phyloP scores from a whole-genome alignment of 2,888 invertebrate species.

The Xestobium rufovillosum region DNA sequence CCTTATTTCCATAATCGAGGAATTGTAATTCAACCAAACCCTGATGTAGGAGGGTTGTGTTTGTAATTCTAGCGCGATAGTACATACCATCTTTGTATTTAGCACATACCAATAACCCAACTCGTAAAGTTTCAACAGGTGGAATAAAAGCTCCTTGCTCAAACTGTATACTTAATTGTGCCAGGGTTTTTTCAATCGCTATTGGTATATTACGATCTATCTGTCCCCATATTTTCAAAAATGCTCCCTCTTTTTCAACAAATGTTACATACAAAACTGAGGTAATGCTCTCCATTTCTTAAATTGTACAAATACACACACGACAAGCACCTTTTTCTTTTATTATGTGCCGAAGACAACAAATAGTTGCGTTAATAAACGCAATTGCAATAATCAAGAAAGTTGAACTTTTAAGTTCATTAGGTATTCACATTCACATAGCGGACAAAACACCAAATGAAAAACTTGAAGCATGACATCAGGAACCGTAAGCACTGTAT shows the following conservation, averaged over 20 bases:
- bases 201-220: constrained; percentile 51
- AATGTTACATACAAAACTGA: constrained; percentile 49
- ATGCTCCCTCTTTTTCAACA: constrained; percentile 61
- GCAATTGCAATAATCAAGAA: too few species aligned
- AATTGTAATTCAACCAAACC: constrained; percentile 58
- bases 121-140: constrained; percentile 36
- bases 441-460: too few species aligned
- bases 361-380: too few species aligned
- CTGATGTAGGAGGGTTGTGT: constrained; percentile 42
- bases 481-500: too few species aligned
- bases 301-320: too few species aligned
- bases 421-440: too few species aligned
- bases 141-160: constrained; percentile 42
- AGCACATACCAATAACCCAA: constrained; percentile 55
- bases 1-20: constrained; percentile 61
- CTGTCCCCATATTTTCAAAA: constrained; percentile 68
- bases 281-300: not conserved
- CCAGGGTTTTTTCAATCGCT: constrained; percentile 49
- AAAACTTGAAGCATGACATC: too few species aligned
- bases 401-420: too few species aligned
- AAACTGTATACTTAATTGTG: constrained; percentile 44
- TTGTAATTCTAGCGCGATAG: constrained; percentile 56
- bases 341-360: too few species aligned
- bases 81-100: constrained; percentile 60
- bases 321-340: too few species aligned